These are phyloP conservation scores for Calameuta filiformis DNA, from an alignment of 2,888 invertebrate genomes.

Conservation along the genomic window DNA sequence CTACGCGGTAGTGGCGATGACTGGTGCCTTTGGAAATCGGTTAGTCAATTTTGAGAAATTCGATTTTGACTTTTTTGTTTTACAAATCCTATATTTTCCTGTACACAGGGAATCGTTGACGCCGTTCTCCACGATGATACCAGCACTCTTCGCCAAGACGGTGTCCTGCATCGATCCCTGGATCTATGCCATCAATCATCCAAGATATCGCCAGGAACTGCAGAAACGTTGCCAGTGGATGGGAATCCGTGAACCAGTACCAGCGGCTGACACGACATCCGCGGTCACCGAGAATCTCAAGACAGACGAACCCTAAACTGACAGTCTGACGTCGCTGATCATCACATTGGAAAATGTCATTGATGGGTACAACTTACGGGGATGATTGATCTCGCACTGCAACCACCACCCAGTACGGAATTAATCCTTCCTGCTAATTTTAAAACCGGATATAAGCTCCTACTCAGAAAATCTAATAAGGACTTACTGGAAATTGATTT, in stretches of 20 bases:
- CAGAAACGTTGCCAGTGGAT: conserved; percentile 84
- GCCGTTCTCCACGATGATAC: conserved; percentile 79
- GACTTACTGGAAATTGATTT: not conserved
- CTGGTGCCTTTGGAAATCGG: conserved; percentile 84
- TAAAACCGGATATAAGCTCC: not conserved
- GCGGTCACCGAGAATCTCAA: conserved; percentile 57
- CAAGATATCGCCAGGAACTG: conserved; percentile 81
- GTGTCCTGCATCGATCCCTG: conserved; percentile 94
- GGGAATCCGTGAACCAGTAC: conserved; percentile 66
- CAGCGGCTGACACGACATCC: conserved; percentile 47
- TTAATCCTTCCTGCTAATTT: not conserved
- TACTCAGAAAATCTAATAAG: not conserved
- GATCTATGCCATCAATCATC: conserved; percentile 92
- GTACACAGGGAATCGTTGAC: conserved; percentile 63
- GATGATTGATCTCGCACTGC: not conserved
- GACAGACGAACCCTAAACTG: conserved; percentile 54
- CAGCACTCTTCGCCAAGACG: conserved; percentile 86
- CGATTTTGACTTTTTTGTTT: not conserved
- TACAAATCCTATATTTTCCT: not conserved
- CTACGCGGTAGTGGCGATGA: conserved; percentile 84
- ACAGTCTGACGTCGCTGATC: not conserved
- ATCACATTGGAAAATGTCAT: not conserved
- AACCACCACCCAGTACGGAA: not conserved
- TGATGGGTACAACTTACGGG: not conserved
- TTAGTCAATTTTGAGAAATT: conserved; percentile 27